Conservation (phyloP, 2,888 invertebrate genomes). For the Tenthredo mesomela region DNA sequence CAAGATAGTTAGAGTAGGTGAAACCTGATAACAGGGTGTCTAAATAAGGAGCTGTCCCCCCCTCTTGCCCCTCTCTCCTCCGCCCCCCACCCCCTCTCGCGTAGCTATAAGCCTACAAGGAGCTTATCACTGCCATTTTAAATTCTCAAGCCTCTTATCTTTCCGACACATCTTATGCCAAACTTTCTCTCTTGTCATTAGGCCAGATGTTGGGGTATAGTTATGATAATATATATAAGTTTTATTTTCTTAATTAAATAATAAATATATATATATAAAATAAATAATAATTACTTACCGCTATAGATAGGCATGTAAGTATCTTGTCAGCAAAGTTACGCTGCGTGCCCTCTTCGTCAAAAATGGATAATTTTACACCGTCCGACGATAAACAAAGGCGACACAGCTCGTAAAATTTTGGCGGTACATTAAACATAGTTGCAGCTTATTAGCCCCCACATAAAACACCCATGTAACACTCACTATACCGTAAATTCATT, state of each 20-base stretch:
- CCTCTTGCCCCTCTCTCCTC: constrained; percentile 51
- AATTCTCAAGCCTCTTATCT: constrained; percentile 74
- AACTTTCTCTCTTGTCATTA: constrained; percentile 73
- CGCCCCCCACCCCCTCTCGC: constrained; percentile 59
- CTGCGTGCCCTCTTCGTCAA: constrained; percentile 87
- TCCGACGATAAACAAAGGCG: constrained; percentile 92
- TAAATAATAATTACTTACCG: constrained; percentile 66
- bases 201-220: constrained; percentile 67
- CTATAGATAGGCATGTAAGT: constrained; percentile 73
- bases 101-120: constrained; percentile 54
- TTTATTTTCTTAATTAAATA: constrained; percentile 14
- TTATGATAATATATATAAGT: constrained; percentile 49
- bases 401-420: constrained; percentile 96
- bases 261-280: constrained; percentile 17
- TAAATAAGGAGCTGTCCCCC: constrained; percentile 75
- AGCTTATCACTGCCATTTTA: constrained; percentile 77
- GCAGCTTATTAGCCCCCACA: constrained; percentile 63
- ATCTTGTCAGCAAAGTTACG: constrained; percentile 85
- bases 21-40: constrained; percentile 77
- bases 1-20: constrained; percentile 61
- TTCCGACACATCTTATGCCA: constrained; percentile 77
- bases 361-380: constrained; percentile 89
- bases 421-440: constrained; percentile 95
- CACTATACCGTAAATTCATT: constrained; percentile 48
- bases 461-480: constrained; percentile 66